Conservation (phyloP, 2,113 vertebrate genomes). For the Malurus alboscapulatus region DNA sequence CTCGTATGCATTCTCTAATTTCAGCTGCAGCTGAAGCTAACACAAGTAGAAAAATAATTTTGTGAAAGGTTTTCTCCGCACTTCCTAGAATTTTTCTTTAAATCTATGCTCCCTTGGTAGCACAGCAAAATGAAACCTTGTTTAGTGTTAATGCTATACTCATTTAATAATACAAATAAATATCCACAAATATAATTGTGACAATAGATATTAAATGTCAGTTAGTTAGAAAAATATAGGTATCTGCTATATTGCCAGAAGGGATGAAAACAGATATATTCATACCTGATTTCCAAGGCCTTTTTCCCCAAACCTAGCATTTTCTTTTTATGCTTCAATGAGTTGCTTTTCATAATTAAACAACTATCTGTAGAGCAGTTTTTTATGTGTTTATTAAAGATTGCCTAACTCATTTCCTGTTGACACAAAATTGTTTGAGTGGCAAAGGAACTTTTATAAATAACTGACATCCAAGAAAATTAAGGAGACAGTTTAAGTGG, state of each 20-base stretch:
- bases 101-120: not conserved
- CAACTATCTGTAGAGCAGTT: not conserved
- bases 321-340: not conserved
- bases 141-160: not conserved
- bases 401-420: slow-evolving; percentile 28
- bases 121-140: not conserved
- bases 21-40: not conserved
- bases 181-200: not conserved
- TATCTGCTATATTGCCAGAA: not conserved
- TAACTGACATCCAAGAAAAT: slow-evolving; percentile 3
- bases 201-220: not conserved
- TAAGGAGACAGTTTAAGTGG: not conserved
- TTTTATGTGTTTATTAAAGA: slow-evolving; percentile 47
- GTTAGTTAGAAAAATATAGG: not conserved
- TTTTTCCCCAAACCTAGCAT: not conserved
- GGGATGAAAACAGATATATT: not conserved
- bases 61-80: not conserved
- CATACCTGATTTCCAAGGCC: not conserved
- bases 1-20: not conserved
- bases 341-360: slow-evolving; percentile 23
- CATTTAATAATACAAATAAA: not conserved
- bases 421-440: slow-evolving; percentile 23
- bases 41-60: not conserved
- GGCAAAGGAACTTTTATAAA: slow-evolving; percentile 4
- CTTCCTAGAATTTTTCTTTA: not conserved